Evolutionary conservation across 1,140 invertebrate species (phyloP), one percentile per base, ranked within the genome.

Genomic region (Orchesella cincta): DNA sequence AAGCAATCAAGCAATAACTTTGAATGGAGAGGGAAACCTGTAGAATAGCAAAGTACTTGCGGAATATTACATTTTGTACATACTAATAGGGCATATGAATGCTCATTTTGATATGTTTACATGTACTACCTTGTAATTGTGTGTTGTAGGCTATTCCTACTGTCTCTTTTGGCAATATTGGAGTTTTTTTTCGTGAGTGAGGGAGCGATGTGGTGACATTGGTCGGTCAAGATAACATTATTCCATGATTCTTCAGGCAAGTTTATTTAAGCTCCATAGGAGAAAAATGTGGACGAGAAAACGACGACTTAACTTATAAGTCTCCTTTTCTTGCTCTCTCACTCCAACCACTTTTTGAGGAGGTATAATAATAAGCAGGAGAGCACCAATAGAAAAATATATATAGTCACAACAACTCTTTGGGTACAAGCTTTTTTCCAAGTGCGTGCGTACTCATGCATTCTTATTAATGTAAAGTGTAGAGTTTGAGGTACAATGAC

Each of bases 201-300:
- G n/a, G n/a, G n/a, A n/a, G n/a, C n/a, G 39, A 8, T 57, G 8
- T 57, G 8, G 52, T 57, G 52, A 26, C 52, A 8, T 14, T 57
- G 52, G 12, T 57, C 52, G 52, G 52, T 57, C 52, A 57, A 57
- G 52, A 57, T 57, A 57, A 57, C 52, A 57, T 57, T 57, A 57
- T 57, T 57, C 52, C 52, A 46, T 57, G 52, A 23, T 57, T 57
- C 52, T 57, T 18, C 12, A 57, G 52, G 52, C 52, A 57, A 57
- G 52, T 57, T 57, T 57, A n/a, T 23, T 57, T n/a, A 57, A 57
- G 52, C 52, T 57, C 23, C 52, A 26, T 57, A 26, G 52, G 52
- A 26, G 52, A 57, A n/a, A 5, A 57, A n/a, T n/a, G 52, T 57
- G 52, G 52, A 57, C 8, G 52, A n/a, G 23, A 57, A n/a, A 57